phyloP scores from a whole-genome alignment of 2,888 invertebrate species.

The Hypsopygia costalis region DNA sequence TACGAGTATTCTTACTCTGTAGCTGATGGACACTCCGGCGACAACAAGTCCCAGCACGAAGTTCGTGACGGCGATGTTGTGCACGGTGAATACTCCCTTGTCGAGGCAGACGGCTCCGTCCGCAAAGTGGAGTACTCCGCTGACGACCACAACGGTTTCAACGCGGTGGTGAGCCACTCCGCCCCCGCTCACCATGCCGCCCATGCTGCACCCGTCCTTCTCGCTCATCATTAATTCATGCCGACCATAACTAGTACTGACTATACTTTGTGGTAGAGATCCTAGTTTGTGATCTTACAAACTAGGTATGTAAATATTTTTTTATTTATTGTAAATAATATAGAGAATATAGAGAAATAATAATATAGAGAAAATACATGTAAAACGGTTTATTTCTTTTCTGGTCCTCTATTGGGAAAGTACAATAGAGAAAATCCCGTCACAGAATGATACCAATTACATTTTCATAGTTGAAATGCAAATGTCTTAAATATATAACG shows the following conservation, averaged over 20 bases:
- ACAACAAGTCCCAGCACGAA: slow-evolving; percentile 81
- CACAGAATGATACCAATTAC: no score
- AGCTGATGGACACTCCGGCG: slow-evolving; percentile 79
- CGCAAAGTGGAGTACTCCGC: slow-evolving; percentile 77
- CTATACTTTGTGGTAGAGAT: neutral
- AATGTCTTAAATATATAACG: no score
- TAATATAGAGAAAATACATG: neutral
- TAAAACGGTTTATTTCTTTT: no score
- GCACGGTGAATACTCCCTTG: slow-evolving; percentile 71
- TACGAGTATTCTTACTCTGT: slow-evolving; percentile 81
- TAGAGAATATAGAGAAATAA: slow-evolving; percentile 5
- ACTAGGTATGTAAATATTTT: neutral
- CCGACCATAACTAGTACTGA: slow-evolving; percentile 14
- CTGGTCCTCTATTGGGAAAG: no score
- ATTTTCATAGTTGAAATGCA: no score
- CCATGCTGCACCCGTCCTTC: slow-evolving; percentile 33
- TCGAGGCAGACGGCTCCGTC: slow-evolving; percentile 75
- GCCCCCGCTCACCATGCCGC: slow-evolving; percentile 48
- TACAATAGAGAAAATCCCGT: no score
- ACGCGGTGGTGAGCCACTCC: slow-evolving; percentile 63
- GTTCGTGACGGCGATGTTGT: slow-evolving; percentile 82
- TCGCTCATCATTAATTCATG: slow-evolving; percentile 39
- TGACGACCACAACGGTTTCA: slow-evolving; percentile 75
- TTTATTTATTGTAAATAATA: slow-evolving; percentile 3
- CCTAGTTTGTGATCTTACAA: neutral